A percentile compares a stretch with the other conserved stretches of the same genome.
These are phyloP conservation scores for Polyommatus iphigenia DNA, from an alignment of 2,888 invertebrate genomes.

Conservation along the genomic window DNA sequence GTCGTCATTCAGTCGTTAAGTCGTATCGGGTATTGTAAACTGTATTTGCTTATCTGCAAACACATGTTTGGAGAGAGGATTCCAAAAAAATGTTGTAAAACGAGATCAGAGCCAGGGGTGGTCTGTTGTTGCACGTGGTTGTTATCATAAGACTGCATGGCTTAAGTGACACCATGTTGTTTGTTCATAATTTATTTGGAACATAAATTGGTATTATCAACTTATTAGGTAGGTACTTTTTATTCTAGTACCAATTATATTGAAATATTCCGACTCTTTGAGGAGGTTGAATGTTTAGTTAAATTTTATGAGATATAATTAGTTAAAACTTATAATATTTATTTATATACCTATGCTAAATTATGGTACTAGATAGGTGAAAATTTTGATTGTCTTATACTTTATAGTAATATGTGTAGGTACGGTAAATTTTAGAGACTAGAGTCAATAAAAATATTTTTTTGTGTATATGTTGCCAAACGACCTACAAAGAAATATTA, in stretches of 20 bases:
- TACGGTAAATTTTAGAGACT: too few relatives aligned
- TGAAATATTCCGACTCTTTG: background rate
- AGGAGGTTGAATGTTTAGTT: background rate
- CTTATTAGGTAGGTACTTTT: background rate
- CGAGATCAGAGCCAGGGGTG: conserved; percentile 54
- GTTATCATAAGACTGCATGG: conserved; percentile 8
- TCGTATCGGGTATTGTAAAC: conserved; percentile 51
- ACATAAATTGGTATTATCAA: background rate
- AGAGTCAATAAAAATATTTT: too few relatives aligned
- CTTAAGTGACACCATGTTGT: background rate
- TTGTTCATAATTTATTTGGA: conserved; percentile 6
- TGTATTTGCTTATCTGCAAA: conserved; percentile 58
- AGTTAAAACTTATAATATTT: too few relatives aligned
- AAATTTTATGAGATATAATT: background rate
- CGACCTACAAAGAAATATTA: background rate
- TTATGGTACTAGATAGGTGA: too few relatives aligned
- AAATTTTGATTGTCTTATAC: too few relatives aligned
- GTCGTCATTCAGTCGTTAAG: conserved; percentile 39
- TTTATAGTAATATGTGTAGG: too few relatives aligned
- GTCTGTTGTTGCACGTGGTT: conserved; percentile 56
- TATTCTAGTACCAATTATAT: too few relatives aligned
- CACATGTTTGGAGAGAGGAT: conserved; percentile 65
- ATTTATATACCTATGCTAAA: too few relatives aligned
- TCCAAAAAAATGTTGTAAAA: conserved; percentile 59
- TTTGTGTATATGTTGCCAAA: too few relatives aligned